Percentiles rank a stretch among this genome's conserved stretches.
Conservation (phyloP, 2,888 invertebrate genomes). For the Xylota sylvarum region DNA sequence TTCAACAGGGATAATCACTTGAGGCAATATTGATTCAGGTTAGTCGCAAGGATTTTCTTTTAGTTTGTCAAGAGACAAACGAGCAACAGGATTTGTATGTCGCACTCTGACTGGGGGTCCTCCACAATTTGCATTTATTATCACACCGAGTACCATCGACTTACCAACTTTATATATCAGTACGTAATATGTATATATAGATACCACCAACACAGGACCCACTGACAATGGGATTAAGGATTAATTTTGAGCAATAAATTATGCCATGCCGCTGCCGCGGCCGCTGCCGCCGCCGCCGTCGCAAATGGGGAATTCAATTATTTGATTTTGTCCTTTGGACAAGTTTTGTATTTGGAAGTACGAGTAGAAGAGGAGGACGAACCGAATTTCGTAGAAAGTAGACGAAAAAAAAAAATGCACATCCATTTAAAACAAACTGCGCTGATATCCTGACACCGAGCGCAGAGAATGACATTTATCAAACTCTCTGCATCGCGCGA, state of each 20-base stretch:
- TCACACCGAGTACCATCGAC: constrained; percentile 31
- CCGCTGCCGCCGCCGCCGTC: constrained; percentile 37
- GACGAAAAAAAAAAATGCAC: constrained; percentile 48
- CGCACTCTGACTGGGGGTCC: not conserved
- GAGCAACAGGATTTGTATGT: constrained; percentile 59
- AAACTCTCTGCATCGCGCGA: constrained; percentile 70
- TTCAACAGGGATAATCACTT: constrained; percentile 67
- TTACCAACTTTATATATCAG: constrained; percentile 10
- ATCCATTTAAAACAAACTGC: constrained; percentile 76
- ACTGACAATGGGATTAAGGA: constrained; percentile 74
- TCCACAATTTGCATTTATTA: constrained; percentile 63
- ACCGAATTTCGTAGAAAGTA: not conserved
- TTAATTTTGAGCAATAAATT: constrained; percentile 76
- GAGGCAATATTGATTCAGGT: constrained; percentile 68
- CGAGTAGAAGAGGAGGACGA: not conserved
- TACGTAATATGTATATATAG: not conserved
- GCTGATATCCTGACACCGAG: constrained; percentile 78
- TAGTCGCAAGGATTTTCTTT: constrained; percentile 56
- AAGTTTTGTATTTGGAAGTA: constrained; percentile 40
- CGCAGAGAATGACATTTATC: constrained; percentile 78
- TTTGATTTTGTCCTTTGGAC: constrained; percentile 72
- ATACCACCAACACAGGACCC: constrained; percentile 19
- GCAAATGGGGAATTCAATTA: constrained; percentile 73
- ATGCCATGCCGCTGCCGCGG: constrained; percentile 51
- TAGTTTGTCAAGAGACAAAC: constrained; percentile 8